A percentile compares a stretch with the other conserved stretches of the same genome.
Conservation (phyloP, 30 jellyfish, hydroid and myxozoan species). For the Nemopilema nomurai region DNA sequence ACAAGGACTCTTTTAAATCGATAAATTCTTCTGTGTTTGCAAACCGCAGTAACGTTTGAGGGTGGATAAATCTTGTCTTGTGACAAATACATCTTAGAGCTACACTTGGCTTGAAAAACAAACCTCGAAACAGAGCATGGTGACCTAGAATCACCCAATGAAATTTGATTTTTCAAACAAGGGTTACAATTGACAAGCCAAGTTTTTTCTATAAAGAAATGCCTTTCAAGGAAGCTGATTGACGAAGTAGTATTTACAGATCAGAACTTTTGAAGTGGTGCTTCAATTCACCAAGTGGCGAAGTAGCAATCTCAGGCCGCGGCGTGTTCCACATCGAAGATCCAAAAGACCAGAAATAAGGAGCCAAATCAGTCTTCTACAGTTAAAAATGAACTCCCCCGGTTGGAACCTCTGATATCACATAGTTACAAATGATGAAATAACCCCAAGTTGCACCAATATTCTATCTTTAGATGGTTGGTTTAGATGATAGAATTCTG, state of each 20-base stretch:
- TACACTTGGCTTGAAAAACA: not conserved
- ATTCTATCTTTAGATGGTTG: too few species aligned
- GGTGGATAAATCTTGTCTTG: not conserved
- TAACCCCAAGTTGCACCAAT: too few species aligned
- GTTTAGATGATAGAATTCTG: too few species aligned
- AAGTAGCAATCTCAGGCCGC: not conserved
- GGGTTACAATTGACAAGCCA: not conserved
- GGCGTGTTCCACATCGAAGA: not conserved
- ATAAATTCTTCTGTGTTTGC: constrained; percentile 10
- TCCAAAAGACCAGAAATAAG: not conserved
- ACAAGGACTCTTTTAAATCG: constrained; percentile 32
- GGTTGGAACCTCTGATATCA: too few species aligned
- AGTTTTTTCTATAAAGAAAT: not conserved
- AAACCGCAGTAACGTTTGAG: constrained; percentile 10
- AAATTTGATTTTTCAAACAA: not conserved
- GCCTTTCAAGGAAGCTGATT: not conserved
- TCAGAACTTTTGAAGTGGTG: not conserved
- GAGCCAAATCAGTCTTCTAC: too few species aligned
- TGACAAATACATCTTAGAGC: not conserved
- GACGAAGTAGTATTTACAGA: not conserved
- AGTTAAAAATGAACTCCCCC: too few species aligned
- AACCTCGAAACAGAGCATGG: not conserved
- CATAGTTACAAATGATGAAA: too few species aligned
- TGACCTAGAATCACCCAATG: not conserved
- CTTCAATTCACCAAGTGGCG: not conserved